Base-by-base conservation (phyloP, 2,888 invertebrate species). In the Erpobdella octoculata region DNA sequence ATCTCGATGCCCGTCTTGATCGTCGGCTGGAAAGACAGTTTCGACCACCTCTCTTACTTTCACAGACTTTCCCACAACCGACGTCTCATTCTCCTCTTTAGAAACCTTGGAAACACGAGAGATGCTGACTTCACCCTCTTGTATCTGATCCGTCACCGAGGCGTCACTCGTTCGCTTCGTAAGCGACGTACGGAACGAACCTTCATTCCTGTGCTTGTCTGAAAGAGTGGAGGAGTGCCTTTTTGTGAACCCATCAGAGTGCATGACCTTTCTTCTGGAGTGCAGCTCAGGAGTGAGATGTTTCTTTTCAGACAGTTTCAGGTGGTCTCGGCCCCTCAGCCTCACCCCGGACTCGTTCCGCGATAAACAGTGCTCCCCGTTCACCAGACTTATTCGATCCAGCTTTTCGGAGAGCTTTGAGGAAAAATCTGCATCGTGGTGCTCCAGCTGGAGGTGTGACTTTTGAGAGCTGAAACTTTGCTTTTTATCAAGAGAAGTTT, bases 221-320 rank as follows among this genome's bases (percentile, higher is more conserved):
- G 67, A 67, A 15, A 36, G 58, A 28, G n/a, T 69, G n/a, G 69
- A 69, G 12, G 69, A 69, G 37, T 69, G 69, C 36, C 69, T 28
- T 31, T 69, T 69, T 18, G 53, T 36, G 28, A 31, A 35, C 33
- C 35, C 62, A 1, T 31, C 35, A 1, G 28, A n/a, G 25, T 62
- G 62, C 5, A 53, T 21, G 21, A 53, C 28, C 35, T 62, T 62
- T 18, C 33, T 62, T 35, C 36, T 35, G 35, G 36, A 21, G 35
- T 65, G 38, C 37, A 36, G n/a, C 15, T 65, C 66, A 2, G 36
- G 62, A 33, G 62, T 62, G 33, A 28, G 35, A 31, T 62, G 62
- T 35, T 62, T 62, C 35, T 62, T 62, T 35, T 31, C 31, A 1
- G 53, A 53, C n/a, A 6, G 6, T n/a, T 28, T 4, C 15, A 21